Evolutionary conservation across 2,888 invertebrate genomes (phyloP), one percentile per base, ranked within the genome.

Genomic region (Thymelicus acteon): DNA sequence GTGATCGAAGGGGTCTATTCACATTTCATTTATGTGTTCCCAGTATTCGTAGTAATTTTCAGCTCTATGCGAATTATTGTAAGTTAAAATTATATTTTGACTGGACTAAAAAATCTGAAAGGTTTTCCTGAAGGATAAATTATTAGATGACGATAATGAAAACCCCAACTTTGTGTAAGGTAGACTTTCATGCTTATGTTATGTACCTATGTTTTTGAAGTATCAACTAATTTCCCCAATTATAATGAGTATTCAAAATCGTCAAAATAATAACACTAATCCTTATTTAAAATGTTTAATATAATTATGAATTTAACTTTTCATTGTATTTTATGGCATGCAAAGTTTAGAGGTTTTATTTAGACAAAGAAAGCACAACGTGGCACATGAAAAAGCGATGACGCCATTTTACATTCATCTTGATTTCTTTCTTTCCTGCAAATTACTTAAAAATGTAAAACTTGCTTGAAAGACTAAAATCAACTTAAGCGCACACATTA

Each of bases 261-360:
- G 52, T 67, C 67, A 19, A 19, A 52, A 15, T 19, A 13, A 58
- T 47, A 47, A 48, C 10, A 67, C 12, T 40, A 40, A 61, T 39
- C 31, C 47, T 57, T 57, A 54, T 62, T 15, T 47, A 37, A 47
- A 57, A 57, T 37, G 39, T 57, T 65, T 40, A 57, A 44, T 60
- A 39, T 40, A n/a, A n/a, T n/a, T n/a, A 39, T 12, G 15, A 37
- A 8, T 70, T 79, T 81, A 75, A 76, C 72, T 73, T 75, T 77
- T 60, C 6, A 24, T 63, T 62, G 58, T 69, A 73, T 77, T 82
- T 85, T 83, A 87, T 76, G 78, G 78, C 90, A 90, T 90, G 90
- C 90, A 84, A 86, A 81, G 85, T 80, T 79, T 79, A 84, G 72
- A 68, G 72, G 63, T 76, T 73, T 74, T 44, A 60, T 72, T 71